Conservation (phyloP, 2,113 vertebrate species). For the Xerus inauris region DNA sequence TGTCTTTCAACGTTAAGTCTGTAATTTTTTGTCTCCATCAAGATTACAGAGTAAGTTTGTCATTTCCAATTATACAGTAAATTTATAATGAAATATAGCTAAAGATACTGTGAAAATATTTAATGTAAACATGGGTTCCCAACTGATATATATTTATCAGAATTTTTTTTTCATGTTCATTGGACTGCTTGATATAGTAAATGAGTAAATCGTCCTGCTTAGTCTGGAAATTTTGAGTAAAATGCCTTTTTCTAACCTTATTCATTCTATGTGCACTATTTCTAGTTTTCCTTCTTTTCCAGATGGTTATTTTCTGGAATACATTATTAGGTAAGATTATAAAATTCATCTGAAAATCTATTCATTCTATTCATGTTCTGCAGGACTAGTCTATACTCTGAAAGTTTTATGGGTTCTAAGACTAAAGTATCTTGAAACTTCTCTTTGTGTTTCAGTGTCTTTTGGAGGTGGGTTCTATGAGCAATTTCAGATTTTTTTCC, state of each 20-base stretch:
- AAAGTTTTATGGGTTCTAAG: neutral
- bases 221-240: neutral
- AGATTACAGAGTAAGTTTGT: neutral
- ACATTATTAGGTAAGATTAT: neutral
- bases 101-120: neutral
- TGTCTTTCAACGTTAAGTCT: neutral
- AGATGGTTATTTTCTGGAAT: neutral
- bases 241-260: neutral
- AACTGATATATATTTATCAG: neutral
- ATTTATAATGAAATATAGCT: neutral
- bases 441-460: neutral
- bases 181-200: neutral
- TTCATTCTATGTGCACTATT: neutral
- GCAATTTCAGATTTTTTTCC: neutral
- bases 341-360: neutral
- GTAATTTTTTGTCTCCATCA: neutral
- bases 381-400: neutral
- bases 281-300: conserved; percentile 8
- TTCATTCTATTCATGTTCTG: neutral
- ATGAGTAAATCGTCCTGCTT: neutral
- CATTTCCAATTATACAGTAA: neutral
- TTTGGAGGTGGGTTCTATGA: neutral
- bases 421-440: neutral
- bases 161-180: neutral
- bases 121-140: neutral